Evolutionary conservation across 1,140 invertebrate genomes (phyloP).

Genomic region (Ostrea denselamellosa): DNA sequence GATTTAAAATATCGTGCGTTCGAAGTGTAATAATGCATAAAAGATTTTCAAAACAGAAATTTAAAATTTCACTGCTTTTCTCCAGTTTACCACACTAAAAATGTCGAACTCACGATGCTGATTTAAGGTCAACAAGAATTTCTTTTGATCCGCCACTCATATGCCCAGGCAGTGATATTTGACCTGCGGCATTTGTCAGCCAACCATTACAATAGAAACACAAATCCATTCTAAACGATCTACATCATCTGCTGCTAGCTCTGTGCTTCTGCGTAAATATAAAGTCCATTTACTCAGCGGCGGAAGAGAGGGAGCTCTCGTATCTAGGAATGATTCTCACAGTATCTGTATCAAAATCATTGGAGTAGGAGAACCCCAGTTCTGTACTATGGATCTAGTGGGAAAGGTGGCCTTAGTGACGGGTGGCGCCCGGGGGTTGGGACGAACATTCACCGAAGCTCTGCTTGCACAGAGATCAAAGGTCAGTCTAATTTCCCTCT

Average conservation of each 20-base stretch:
- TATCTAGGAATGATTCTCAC: neutral
- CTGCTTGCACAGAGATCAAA: conserved; percentile 86
- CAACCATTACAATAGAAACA: conserved; percentile 22
- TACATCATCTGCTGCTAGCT: neutral
- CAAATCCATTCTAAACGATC: neutral
- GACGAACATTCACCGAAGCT: conserved; percentile 85
- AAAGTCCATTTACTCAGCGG: neutral
- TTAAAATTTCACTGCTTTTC: too few species aligned
- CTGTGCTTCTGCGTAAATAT: neutral
- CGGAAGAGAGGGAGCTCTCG: neutral
- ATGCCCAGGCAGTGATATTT: neutral
- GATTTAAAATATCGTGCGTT: too few species aligned
- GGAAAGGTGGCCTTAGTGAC: conserved; percentile 87
- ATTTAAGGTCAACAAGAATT: too few species aligned
- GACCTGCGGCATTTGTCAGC: conserved; percentile 29
- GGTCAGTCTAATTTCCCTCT: conserved; percentile 79
- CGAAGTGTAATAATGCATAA: too few species aligned
- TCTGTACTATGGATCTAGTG: conserved; percentile 82
- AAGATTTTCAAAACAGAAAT: too few species aligned
- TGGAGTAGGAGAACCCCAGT: neutral
- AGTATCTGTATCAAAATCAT: neutral
- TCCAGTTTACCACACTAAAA: too few species aligned
- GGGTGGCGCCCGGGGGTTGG: conserved; percentile 86
- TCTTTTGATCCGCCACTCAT: neutral
- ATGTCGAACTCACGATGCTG: too few species aligned